These are phyloP conservation scores for Tapera naevia DNA, from an alignment of 2,797 vertebrate genomes.

Conservation along the genomic window DNA sequence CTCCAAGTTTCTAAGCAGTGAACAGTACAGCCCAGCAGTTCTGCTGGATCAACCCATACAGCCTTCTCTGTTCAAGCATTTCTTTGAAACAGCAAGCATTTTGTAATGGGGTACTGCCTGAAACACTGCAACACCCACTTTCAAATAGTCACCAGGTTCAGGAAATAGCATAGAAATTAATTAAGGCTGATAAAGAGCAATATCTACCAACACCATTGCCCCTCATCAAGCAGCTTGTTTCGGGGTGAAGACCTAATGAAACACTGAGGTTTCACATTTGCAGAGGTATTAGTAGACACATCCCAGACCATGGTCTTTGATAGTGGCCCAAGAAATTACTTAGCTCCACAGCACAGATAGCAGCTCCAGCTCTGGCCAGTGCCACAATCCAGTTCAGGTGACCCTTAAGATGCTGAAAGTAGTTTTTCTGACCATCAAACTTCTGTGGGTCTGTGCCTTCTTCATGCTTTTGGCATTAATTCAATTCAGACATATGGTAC, in stretches of 20 bases:
- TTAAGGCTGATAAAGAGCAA: background rate
- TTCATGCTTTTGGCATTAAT: background rate
- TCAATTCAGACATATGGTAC: background rate
- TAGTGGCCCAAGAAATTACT: background rate
- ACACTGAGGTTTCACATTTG: background rate
- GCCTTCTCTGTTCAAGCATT: background rate
- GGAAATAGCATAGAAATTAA: background rate
- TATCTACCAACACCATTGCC: background rate
- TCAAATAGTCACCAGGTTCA: background rate
- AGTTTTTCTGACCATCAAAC: background rate
- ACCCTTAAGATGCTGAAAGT: background rate
- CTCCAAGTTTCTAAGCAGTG: background rate
- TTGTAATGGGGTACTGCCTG: background rate
- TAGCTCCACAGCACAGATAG: background rate
- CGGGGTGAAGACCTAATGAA: background rate
- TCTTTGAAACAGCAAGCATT: background rate
- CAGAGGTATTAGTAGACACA: background rate
- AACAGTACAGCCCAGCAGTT: background rate
- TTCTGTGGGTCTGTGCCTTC: background rate
- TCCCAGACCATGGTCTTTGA: background rate
- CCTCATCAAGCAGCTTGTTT: background rate
- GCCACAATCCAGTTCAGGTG: background rate
- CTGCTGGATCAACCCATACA: background rate
- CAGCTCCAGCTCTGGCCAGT: background rate
- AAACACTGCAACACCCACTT: background rate